Evolutionary conservation across 2,888 invertebrate genomes (phyloP).

Genomic region (Drosophila paranaensis): DNA sequence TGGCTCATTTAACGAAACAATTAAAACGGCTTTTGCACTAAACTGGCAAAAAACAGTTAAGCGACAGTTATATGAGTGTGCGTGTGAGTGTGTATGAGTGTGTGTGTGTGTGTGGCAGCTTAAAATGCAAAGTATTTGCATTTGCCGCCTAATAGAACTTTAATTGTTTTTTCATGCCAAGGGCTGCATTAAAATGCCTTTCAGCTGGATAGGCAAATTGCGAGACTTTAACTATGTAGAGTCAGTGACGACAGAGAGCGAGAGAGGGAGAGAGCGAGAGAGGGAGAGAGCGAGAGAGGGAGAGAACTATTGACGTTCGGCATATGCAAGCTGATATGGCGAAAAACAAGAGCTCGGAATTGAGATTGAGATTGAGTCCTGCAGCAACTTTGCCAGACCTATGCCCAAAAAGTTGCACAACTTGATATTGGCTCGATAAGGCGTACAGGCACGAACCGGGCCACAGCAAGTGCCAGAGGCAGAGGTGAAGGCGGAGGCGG

Average conservation of each 20-base stretch:
- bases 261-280: background rate
- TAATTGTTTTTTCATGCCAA: slow-evolving; percentile 62
- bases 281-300: background rate
- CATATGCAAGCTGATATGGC: slow-evolving; percentile 62
- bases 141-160: slow-evolving; percentile 78
- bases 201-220: background rate
- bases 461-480: background rate
- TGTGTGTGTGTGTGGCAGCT: slow-evolving; percentile 24
- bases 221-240: background rate
- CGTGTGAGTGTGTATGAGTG: background rate
- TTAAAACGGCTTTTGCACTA: slow-evolving; percentile 75
- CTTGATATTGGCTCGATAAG: slow-evolving; percentile 72
- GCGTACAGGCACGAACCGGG: slow-evolving; percentile 61
- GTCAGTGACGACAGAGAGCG: background rate
- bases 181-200: slow-evolving; percentile 27
- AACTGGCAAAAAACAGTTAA: slow-evolving; percentile 70
- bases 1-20: slow-evolving; percentile 77
- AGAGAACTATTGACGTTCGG: slow-evolving; percentile 34
- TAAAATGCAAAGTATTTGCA: slow-evolving; percentile 65
- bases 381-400: slow-evolving; percentile 49
- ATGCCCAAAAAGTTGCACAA: slow-evolving; percentile 46
- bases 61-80: slow-evolving; percentile 49
- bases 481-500: slow-evolving; percentile 16
- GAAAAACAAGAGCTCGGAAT: slow-evolving; percentile 16
- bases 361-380: background rate